Base-by-base conservation (phyloP, 2,113 vertebrate genomes). In the Diphyllodes magnificus region DNA sequence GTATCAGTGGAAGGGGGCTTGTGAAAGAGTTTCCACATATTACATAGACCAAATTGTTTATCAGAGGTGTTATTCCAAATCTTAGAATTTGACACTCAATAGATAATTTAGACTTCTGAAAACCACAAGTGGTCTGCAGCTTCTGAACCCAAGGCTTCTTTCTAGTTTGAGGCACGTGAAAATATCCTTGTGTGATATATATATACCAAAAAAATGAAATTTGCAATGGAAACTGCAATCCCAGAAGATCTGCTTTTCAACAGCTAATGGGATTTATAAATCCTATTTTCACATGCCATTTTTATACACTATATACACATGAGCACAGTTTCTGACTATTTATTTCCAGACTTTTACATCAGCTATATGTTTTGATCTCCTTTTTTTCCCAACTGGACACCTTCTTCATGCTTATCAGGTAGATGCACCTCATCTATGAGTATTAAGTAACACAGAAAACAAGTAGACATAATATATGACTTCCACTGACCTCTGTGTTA, bases 191-290 rank as follows among this genome's bases (percentile, higher is more conserved):
- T 64, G 42, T 79, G 37, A 60, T 30, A 82, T 12, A 45, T 12
- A 45, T 59, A 27, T 23, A 47, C 7, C 11, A 27, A 39, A 66
- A 65, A 47, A 86, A 86, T 39, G 14, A 89, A 78, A 47, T 77
- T 73, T 82, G 71, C 27, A 73, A 35, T 33, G 33, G 51, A 87
- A 86, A 64, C 12, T 45, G 45, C 23, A 86, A 11, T 61, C 69
- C 23, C 33, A 56, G 61, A 88, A 80, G 50, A 53, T 73, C 19
- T 77, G 30, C 42, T 53, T 92, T 86, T 77, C 79, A 70, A 86
- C 44, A 91, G 21, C 28, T 86, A 91, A 79, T 72, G 25, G 31
- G 59, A 89, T 80, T 92, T 89, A 73, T 78, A 83, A 80, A 93
- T 72, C 39, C 33, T 59, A 47, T 85, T 90, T 92, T 84, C 57